A percentile compares a stretch with the other conserved stretches of the same genome.
These are phyloP conservation scores for Fragum whitleyi DNA, from an alignment of 2,888 invertebrate species.

Conservation along the genomic window DNA sequence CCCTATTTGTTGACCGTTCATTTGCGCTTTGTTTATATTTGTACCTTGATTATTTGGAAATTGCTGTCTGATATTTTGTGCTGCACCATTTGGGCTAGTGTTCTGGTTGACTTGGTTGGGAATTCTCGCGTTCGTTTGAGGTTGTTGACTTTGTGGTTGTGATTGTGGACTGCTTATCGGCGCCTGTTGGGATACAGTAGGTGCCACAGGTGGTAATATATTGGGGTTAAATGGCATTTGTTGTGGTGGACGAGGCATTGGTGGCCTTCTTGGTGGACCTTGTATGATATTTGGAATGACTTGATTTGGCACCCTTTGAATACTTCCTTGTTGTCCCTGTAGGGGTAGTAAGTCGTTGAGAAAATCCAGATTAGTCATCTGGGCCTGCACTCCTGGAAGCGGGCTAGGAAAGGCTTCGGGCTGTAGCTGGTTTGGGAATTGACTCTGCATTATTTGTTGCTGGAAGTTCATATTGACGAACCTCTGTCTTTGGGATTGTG, in stretches of 20 bases:
- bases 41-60: background rate
- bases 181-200: background rate
- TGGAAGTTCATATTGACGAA: slow-evolving; percentile 11
- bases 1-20: background rate
- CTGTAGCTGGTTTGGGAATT: slow-evolving; percentile 27
- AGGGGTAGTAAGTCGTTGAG: background rate
- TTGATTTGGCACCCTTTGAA: background rate
- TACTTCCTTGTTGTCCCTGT: background rate
- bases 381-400: background rate
- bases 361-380: slow-evolving; percentile 1
- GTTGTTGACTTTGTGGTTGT: background rate
- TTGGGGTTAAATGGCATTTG: background rate
- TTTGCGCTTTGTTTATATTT: background rate
- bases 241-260: background rate
- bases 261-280: background rate
- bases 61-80: background rate
- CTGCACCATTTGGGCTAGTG: background rate
- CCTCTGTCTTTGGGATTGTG: slow-evolving; percentile 29
- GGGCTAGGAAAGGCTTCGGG: slow-evolving; percentile 7
- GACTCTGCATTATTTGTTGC: slow-evolving; percentile 17
- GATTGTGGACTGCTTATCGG: background rate
- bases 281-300: background rate
- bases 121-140: background rate
- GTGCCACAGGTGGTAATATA: background rate
- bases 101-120: background rate